Conservation (phyloP, 2,888 invertebrate species). For the Meloe dianella region DNA sequence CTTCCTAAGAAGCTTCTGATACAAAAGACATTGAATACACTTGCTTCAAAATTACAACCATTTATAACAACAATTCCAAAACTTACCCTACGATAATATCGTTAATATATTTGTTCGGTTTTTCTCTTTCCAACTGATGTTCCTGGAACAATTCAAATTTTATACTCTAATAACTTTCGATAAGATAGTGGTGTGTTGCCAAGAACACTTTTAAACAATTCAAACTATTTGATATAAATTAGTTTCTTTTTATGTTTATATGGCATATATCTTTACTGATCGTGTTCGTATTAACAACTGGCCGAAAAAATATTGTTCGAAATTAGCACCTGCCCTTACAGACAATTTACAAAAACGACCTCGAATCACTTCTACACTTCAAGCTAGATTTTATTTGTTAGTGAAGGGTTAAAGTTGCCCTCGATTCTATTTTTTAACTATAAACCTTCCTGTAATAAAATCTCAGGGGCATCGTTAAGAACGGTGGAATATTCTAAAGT, state of each 20-base stretch:
- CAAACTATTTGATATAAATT: too few species aligned
- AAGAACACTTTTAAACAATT: too few species aligned
- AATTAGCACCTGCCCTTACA: constrained; percentile 18
- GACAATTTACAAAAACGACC: constrained; percentile 27
- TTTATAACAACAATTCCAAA: constrained; percentile 22
- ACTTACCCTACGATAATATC: constrained; percentile 14
- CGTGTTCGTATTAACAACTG: not conserved
- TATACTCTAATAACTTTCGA: not conserved
- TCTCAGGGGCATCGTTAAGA: too few species aligned
- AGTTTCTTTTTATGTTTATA: too few species aligned
- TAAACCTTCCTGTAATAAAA: too few species aligned
- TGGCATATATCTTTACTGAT: not conserved
- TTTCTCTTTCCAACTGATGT: too few species aligned
- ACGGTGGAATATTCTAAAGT: too few species aligned
- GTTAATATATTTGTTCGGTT: too few species aligned
- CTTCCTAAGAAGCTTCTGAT: constrained; percentile 34
- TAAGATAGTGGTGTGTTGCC: too few species aligned
- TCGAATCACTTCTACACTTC: constrained; percentile 47
- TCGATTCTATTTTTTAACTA: constrained; percentile 40
- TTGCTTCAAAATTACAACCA: constrained; percentile 38
- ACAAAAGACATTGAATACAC: constrained; percentile 39
- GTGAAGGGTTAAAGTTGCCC: constrained; percentile 48
- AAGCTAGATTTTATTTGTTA: constrained; percentile 44
- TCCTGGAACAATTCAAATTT: not conserved
- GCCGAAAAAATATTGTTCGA: constrained; percentile 18